Conservation (phyloP, 2,888 invertebrate genomes). For the Papilio elwesi region DNA sequence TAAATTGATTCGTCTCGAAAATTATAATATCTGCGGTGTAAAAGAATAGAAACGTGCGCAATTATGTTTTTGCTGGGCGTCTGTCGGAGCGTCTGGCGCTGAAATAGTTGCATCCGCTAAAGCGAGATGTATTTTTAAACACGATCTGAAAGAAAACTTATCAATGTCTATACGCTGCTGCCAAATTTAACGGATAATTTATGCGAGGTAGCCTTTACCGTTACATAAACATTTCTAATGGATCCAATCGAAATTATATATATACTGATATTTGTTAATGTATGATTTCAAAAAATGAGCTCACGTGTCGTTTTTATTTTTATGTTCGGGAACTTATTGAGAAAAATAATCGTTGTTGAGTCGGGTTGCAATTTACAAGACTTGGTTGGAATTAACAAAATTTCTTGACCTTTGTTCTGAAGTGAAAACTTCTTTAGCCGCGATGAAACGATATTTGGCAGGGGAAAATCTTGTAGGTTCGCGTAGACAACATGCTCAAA, state of each 20-base stretch:
- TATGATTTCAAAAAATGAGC: not conserved
- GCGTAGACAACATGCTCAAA: too few relatives aligned
- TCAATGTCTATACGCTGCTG: slow-evolving; percentile 21
- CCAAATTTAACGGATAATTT: slow-evolving; percentile 29
- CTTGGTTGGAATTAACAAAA: too few relatives aligned
- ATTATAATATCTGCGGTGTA: not conserved
- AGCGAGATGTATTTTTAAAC: slow-evolving; percentile 30
- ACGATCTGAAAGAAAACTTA: slow-evolving; percentile 23
- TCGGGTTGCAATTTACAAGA: too few relatives aligned
- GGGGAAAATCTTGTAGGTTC: too few relatives aligned
- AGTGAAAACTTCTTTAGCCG: too few relatives aligned
- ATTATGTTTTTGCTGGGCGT: slow-evolving; percentile 32
- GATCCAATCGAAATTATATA: not conserved
- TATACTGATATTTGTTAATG: not conserved
- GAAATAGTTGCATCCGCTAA: slow-evolving; percentile 29
- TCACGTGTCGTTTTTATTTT: not conserved
- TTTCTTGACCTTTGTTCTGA: too few relatives aligned
- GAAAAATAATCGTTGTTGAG: too few relatives aligned
- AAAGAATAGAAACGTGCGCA: slow-evolving; percentile 15
- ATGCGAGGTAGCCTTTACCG: slow-evolving; percentile 21
- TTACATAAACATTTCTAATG: slow-evolving; percentile 21
- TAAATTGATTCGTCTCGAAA: not conserved
- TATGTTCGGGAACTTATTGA: not conserved
- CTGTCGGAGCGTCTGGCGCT: slow-evolving; percentile 28
- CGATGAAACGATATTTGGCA: too few relatives aligned